These are phyloP conservation scores for Zoroaster sp. DNA, from an alignment of 53 echinoderm and acorn worm species.

Conservation along the genomic window DNA sequence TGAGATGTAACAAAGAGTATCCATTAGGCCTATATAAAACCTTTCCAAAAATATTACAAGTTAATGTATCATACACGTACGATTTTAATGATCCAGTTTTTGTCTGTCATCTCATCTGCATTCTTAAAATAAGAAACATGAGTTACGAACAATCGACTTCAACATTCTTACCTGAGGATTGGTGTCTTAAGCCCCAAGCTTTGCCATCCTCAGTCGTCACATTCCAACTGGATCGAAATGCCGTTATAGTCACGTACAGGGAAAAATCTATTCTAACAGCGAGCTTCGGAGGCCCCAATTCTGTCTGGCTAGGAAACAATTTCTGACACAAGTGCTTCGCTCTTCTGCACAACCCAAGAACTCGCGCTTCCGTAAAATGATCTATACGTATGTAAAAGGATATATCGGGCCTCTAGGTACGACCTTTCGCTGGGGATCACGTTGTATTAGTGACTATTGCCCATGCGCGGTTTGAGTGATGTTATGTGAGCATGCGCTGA, in stretches of 20 bases:
- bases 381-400: background rate
- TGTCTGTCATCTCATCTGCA: no score
- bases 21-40: no score
- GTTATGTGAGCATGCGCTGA: background rate
- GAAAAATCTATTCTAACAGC: background rate
- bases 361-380: background rate
- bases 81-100: no score
- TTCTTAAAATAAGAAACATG: no score
- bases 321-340: background rate
- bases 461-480: background rate
- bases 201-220: background rate
- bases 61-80: no score
- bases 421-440: background rate
- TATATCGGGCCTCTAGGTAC: background rate
- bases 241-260: background rate
- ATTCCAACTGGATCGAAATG: background rate
- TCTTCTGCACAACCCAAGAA: background rate
- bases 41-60: no score
- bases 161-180: background rate
- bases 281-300: background rate
- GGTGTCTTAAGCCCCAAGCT: background rate
- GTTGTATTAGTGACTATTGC: background rate
- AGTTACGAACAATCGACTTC: no score
- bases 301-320: no score
- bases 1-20: no score